A percentile compares a stretch with the other conserved stretches of the same genome.
Conservation (phyloP, 2,113 vertebrate genomes). For the Microcebus jonahi region DNA sequence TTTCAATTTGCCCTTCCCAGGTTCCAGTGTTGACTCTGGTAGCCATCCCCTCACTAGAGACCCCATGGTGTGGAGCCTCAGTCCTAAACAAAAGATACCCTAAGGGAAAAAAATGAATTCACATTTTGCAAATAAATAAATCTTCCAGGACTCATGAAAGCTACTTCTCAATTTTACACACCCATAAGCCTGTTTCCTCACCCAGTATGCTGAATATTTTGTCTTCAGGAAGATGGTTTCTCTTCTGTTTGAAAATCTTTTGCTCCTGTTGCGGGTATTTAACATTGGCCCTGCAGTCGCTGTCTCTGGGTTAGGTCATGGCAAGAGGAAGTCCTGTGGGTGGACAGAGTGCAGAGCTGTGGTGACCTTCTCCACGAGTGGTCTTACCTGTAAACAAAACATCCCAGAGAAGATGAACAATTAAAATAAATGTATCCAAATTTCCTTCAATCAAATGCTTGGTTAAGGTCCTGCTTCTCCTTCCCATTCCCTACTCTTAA, state of each 20-base stretch:
- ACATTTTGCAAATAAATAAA: not conserved
- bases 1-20: not conserved
- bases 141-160: not conserved
- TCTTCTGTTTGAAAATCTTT: not conserved
- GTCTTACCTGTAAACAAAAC: constrained; percentile 45
- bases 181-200: accelerated
- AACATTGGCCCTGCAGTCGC: not conserved
- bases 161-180: not conserved
- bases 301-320: constrained; percentile 48
- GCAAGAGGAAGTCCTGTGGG: constrained; percentile 50
- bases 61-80: not conserved
- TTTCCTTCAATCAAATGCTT: not conserved
- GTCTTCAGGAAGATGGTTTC: not conserved
- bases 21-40: not conserved
- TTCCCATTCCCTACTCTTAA: not conserved
- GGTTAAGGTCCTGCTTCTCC: not conserved
- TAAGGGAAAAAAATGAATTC: not conserved
- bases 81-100: not conserved
- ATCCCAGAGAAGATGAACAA: constrained; percentile 54
- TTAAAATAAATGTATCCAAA: not conserved
- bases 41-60: not conserved
- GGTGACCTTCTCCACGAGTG: constrained; percentile 49
- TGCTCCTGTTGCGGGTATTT: not conserved
- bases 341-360: constrained; percentile 36
- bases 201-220: accelerated